phyloP scores from a whole-genome alignment of 2,797 vertebrate species.

The Anas acuta region DNA sequence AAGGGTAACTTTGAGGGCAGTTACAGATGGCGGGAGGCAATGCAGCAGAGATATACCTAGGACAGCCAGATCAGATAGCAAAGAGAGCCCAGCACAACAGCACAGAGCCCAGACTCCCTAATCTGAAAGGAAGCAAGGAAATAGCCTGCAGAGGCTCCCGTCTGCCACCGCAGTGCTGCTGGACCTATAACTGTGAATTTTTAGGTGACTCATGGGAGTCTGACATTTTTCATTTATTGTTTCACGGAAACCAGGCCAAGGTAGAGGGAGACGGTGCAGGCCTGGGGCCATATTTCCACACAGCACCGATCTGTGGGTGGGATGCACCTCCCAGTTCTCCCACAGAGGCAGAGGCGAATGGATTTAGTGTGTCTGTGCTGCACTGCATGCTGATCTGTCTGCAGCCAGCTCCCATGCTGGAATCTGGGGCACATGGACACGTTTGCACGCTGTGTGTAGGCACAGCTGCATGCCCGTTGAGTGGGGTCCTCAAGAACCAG shows the following conservation, averaged over 20 bases:
- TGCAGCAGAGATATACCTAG: background rate
- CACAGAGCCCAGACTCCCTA: background rate
- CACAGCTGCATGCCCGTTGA: background rate
- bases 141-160: background rate
- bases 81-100: background rate
- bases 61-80: slow-evolving; percentile 6
- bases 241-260: background rate
- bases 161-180: background rate
- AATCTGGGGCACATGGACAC: background rate
- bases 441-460: rapidly evolving
- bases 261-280: background rate
- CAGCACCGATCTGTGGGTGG: background rate
- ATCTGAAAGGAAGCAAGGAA: slow-evolving; percentile 10
- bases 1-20: slow-evolving; percentile 1
- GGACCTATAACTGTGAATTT: background rate
- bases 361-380: background rate
- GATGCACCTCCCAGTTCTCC: background rate
- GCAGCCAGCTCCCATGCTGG: background rate
- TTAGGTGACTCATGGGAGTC: background rate
- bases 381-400: background rate
- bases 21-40: background rate
- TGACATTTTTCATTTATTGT: background rate
- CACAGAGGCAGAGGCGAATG: background rate
- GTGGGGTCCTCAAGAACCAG: background rate
- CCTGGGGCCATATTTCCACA: background rate